Conservation (phyloP, 2,888 invertebrate genomes). For the Seira musarum region DNA sequence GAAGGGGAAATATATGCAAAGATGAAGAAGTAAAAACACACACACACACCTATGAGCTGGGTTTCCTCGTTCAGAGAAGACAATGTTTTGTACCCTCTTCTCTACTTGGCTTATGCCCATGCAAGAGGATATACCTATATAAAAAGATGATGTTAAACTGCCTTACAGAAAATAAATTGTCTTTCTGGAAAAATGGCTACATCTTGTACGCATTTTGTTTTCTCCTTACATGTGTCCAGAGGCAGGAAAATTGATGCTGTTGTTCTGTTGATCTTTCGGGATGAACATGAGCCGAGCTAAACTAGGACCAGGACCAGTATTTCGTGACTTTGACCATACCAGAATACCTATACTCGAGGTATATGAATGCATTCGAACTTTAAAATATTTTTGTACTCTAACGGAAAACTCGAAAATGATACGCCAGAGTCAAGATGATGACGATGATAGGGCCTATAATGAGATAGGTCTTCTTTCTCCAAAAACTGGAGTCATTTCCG, state of each 20-base stretch:
- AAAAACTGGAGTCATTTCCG: constrained; percentile 45
- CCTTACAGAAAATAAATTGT: constrained; percentile 4
- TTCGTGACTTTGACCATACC: too few species aligned
- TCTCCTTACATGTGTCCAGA: constrained; percentile 52
- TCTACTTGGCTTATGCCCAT: neutral
- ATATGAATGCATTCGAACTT: too few species aligned
- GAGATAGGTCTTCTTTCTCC: neutral
- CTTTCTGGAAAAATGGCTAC: constrained; percentile 24
- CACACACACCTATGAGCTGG: constrained; percentile 6
- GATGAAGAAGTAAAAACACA: constrained; percentile 2
- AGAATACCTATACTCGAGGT: too few species aligned
- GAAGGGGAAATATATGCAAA: constrained; percentile 44
- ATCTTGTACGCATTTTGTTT: constrained; percentile 61
- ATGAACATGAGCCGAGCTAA: neutral
- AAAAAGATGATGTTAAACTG: neutral
- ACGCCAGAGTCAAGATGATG: neutral
- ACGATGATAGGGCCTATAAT: neutral
- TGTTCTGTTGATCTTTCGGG: constrained; percentile 12
- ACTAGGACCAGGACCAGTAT: too few species aligned
- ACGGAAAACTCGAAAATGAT: too few species aligned
- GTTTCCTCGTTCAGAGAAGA: neutral
- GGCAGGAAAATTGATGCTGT: constrained; percentile 36
- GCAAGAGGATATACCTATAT: neutral
- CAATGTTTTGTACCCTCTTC: neutral
- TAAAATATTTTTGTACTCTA: too few species aligned